Conservation (phyloP, 2,113 vertebrate genomes). For the Ibidorhyncha struthersii region DNA sequence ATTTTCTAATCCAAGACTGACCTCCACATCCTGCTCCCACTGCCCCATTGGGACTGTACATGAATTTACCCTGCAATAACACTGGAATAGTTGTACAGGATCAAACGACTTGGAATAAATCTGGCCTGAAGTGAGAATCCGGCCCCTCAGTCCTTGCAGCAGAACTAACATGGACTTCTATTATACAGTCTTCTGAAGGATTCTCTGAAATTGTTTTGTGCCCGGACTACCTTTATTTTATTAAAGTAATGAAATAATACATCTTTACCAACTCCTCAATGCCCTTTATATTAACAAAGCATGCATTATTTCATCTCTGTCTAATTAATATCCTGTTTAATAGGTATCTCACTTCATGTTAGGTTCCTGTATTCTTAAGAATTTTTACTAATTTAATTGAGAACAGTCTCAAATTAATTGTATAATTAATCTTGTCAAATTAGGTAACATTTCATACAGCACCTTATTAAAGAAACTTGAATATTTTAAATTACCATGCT, state of each 20-base stretch:
- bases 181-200: not conserved
- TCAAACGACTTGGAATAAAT: not conserved
- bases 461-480: constrained; percentile 81
- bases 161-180: not conserved
- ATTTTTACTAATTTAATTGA: constrained; percentile 85
- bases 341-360: constrained; percentile 76
- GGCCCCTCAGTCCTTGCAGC: not conserved
- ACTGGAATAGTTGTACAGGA: not conserved
- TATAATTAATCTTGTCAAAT: constrained; percentile 89
- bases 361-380: constrained; percentile 77
- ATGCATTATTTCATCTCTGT: constrained; percentile 76
- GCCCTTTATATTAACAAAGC: constrained; percentile 78
- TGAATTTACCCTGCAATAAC: not conserved
- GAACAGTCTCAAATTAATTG: constrained; percentile 84
- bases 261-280: constrained; percentile 72
- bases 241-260: constrained; percentile 75
- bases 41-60: rapidly evolving
- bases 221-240: constrained; percentile 56
- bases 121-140: not conserved
- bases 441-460: constrained; percentile 82
- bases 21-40: not conserved
- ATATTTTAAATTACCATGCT: constrained; percentile 84
- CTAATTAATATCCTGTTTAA: constrained; percentile 81
- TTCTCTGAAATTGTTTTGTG: constrained; percentile 45
- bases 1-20: not conserved